Evolutionary conservation across 2,113 vertebrate genomes (phyloP).

Genomic region (Ceyx margarethae): DNA sequence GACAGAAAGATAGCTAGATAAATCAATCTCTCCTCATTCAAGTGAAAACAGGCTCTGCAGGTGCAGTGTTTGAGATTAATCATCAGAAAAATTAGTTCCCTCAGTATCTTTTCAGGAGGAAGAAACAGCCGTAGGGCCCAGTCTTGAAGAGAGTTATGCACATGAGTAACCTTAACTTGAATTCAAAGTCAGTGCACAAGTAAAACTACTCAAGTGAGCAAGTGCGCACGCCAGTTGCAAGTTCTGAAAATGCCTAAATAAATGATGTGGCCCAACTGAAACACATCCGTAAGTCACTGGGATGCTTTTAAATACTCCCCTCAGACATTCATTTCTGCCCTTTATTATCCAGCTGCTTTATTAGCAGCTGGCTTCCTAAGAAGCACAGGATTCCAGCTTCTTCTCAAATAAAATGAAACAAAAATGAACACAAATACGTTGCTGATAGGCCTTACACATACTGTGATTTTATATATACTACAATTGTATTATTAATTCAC

Average conservation of each 20-base stretch:
- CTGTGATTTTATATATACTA: not conserved
- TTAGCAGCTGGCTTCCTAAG: not conserved
- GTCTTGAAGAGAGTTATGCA: slow-evolving; percentile 35
- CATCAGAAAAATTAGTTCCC: slow-evolving; percentile 65
- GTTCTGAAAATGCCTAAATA: slow-evolving; percentile 26
- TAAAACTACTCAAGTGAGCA: not conserved
- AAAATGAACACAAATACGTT: not conserved
- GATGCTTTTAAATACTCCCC: not conserved
- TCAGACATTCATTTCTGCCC: not conserved
- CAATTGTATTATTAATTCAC: not conserved
- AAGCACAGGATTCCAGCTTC: not conserved
- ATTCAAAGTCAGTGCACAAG: not conserved
- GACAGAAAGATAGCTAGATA: slow-evolving; percentile 56
- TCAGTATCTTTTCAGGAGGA: slow-evolving; percentile 48
- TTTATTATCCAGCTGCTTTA: not conserved
- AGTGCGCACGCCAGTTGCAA: not conserved
- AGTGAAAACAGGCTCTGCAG: slow-evolving; percentile 58
- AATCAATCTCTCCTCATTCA: slow-evolving; percentile 55
- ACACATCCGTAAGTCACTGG: not conserved
- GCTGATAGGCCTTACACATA: not conserved
- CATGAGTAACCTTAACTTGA: slow-evolving; percentile 42
- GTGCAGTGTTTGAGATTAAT: slow-evolving; percentile 58
- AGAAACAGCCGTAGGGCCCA: slow-evolving; percentile 26
- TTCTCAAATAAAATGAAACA: not conserved
- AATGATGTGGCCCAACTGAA: not conserved